Conservation (phyloP, 1,140 invertebrate species). For the Camponotus floridanus region DNA sequence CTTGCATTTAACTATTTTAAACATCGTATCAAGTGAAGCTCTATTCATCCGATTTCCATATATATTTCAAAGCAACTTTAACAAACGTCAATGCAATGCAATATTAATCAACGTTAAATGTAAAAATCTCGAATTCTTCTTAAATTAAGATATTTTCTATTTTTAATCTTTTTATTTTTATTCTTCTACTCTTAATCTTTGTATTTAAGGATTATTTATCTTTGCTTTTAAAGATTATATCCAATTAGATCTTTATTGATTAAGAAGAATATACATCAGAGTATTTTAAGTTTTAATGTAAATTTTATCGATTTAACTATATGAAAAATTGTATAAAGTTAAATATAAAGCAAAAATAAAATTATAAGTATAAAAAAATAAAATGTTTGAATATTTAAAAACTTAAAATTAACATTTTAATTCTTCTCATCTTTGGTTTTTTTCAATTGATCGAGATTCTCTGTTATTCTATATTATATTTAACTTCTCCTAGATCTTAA, state of each 20-base stretch:
- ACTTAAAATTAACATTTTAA: not conserved
- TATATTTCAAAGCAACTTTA: not conserved
- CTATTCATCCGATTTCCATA: not conserved
- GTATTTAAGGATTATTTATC: too few species aligned
- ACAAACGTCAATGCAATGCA: not conserved
- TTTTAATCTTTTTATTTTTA: too few species aligned
- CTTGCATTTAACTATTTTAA: not conserved
- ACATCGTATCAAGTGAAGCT: not conserved
- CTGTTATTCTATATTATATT: not conserved
- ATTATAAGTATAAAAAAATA: conserved; percentile 14
- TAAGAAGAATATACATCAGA: too few species aligned
- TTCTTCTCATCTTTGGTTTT: not conserved
- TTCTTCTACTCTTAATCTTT: too few species aligned
- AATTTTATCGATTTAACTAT: too few species aligned
- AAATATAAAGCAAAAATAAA: not conserved
- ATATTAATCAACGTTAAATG: not conserved
- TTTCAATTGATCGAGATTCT: not conserved
- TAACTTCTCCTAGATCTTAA: not conserved
- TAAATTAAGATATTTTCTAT: too few species aligned
- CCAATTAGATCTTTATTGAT: too few species aligned
- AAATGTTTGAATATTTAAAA: not conserved
- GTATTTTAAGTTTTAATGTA: too few species aligned
- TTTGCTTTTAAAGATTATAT: too few species aligned
- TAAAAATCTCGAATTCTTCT: too few species aligned
- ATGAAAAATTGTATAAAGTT: too few species aligned